These are phyloP conservation scores for Chlorodrepanis virens DNA, from an alignment of 2,113 vertebrate genomes.

Conservation along the genomic window DNA sequence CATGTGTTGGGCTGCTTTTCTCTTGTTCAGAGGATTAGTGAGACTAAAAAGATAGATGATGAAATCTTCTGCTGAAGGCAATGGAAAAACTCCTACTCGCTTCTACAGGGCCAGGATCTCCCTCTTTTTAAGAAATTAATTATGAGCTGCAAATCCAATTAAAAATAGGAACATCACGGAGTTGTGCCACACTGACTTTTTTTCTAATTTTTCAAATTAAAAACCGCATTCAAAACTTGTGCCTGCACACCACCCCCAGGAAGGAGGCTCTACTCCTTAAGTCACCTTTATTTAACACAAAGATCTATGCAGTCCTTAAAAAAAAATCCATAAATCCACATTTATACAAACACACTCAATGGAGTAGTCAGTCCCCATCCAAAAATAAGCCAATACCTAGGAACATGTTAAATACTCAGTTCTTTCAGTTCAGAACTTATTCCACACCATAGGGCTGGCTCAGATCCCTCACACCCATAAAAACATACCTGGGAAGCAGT, in stretches of 20 bases:
- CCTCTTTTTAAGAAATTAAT: conserved; percentile 35
- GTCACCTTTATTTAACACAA: background rate
- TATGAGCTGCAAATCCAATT: conserved; percentile 44
- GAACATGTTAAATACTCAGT: background rate
- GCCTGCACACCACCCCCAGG: background rate
- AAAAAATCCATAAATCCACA: background rate
- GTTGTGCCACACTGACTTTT: background rate
- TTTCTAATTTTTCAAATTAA: conserved; percentile 28
- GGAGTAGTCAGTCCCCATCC: background rate
- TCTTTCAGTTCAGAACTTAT: background rate
- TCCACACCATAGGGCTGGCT: background rate
- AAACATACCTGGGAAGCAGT: background rate
- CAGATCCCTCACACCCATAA: background rate
- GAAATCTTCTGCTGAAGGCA: conserved; percentile 32
- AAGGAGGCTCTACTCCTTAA: background rate
- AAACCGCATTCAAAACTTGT: background rate
- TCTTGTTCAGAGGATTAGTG: background rate
- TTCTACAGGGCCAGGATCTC: background rate
- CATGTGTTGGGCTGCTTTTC: background rate
- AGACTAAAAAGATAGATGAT: conserved; percentile 6
- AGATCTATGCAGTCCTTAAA: background rate
- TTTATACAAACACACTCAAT: background rate
- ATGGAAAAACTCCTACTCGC: conserved; percentile 30
- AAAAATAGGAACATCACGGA: background rate
- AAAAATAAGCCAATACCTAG: background rate